Base-by-base conservation (phyloP, 2,797 vertebrate genomes). In the Catamblyrhynchus diadema region DNA sequence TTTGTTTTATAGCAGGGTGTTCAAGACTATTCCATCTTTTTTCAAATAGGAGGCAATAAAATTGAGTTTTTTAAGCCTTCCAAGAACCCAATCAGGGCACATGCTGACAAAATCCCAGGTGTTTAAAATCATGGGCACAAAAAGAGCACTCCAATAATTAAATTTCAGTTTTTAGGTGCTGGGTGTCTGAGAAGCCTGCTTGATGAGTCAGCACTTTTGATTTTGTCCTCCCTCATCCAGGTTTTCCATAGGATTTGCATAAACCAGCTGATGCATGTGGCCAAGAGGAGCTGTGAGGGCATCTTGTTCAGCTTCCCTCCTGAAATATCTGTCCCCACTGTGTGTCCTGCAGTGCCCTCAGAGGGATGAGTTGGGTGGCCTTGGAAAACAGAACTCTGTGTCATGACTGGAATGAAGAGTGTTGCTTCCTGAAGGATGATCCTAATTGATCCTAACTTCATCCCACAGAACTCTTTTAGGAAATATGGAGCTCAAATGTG, bases 21-120 rank as follows among this genome's bases (percentile, higher is more conserved):
- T 92, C 73, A 69, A 85, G 77, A 21, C 67, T 60, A 24, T 92
- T 95, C 90, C 57, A 80, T 90, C 65, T 92, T 65, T 83, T 83
- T 82, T 73, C 66, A 54, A 56, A 67, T 19, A 25, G 1, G 4
- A 3, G 45, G 48, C 51, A 87, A 54, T 59, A 53, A 82, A 92
- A 47, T 10, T 37, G 60, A 72, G 42, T 69, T 77, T 91, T 78
- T 90, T 50, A 90, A 72, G 32, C 66, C 23, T 94, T 70, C 51
- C 45, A 56, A 27, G 48, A 82, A 9, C 6, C 39, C 54, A 80
- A 0, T 39, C 37, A 23, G 6, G 27, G 44, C 42, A 25, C 1
- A 0, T 50, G 35, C 19, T 69, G 80, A 28, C 32, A 88, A 84
- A 93, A 93, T 41, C 48, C 23, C 35, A 51, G 33, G 12, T 48